These are phyloP conservation scores for Cardiocondyla obscurior DNA, from an alignment of 1,140 invertebrate species.

Conservation along the genomic window DNA sequence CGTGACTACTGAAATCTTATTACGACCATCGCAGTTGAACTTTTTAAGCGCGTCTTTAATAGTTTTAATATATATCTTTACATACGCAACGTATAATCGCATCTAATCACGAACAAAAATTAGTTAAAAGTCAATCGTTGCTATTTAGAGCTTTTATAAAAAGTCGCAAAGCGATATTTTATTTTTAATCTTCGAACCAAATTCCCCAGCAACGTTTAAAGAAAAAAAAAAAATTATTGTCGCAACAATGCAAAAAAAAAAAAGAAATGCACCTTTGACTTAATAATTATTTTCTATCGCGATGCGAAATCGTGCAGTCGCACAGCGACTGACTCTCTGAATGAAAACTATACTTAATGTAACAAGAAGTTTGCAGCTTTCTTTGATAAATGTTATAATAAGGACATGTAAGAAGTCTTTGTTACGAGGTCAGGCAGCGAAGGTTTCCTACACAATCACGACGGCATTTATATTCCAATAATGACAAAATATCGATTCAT, in stretches of 20 bases:
- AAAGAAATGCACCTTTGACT: neutral
- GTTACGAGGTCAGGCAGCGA: slow-evolving; percentile 10
- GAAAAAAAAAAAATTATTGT: no score
- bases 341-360: slow-evolving; percentile 39
- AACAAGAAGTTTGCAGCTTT: neutral
- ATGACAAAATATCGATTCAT: slow-evolving; percentile 32
- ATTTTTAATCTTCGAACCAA: neutral
- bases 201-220: no score
- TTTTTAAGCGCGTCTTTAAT: neutral
- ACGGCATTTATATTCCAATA: slow-evolving; percentile 23
- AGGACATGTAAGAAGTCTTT: neutral
- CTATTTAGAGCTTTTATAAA: neutral
- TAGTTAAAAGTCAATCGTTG: neutral
- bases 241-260: no score
- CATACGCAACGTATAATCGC: neutral
- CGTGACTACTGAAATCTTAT: slow-evolving; percentile 12
- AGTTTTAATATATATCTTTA: neutral
- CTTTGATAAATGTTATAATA: neutral
- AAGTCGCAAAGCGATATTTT: neutral
- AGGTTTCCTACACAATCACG: slow-evolving; percentile 23
- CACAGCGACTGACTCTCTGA: neutral
- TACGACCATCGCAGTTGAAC: neutral
- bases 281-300: neutral
- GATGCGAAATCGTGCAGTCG: neutral
- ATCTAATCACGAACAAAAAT: neutral